A percentile compares a stretch with the other conserved stretches of the same genome.
These are phyloP conservation scores for Sturmia bella DNA, from an alignment of 2,888 invertebrate species.

Conservation along the genomic window DNA sequence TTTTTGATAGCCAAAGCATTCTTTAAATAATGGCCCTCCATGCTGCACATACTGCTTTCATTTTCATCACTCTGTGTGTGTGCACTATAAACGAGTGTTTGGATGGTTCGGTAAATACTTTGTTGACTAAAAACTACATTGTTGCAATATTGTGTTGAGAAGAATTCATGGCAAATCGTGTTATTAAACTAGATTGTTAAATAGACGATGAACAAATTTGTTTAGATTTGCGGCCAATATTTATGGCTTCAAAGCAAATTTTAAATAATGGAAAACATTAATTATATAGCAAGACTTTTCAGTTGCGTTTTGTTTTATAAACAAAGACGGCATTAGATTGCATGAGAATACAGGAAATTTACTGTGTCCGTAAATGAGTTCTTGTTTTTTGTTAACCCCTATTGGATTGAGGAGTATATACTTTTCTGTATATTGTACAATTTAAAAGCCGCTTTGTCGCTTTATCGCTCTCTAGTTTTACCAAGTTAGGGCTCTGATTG, in stretches of 20 bases:
- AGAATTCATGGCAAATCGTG: slow-evolving; percentile 47
- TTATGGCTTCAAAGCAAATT: slow-evolving; percentile 35
- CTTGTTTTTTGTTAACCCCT: no score
- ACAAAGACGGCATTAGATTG: no score
- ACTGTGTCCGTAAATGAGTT: no score
- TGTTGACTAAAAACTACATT: not conserved
- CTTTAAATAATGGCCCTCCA: no score
- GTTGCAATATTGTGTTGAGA: slow-evolving; percentile 50
- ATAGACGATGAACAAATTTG: slow-evolving; percentile 60
- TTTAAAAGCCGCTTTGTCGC: no score
- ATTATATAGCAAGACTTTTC: not conserved
- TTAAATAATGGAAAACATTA: slow-evolving; percentile 15
- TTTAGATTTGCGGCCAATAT: slow-evolving; percentile 46
- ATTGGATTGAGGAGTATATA: no score
- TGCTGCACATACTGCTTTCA: slow-evolving; percentile 30
- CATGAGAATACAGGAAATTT: no score
- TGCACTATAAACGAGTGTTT: not conserved
- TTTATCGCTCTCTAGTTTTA: no score
- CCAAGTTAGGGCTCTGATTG: no score
- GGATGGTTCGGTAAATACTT: not conserved
- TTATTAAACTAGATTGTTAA: slow-evolving; percentile 59
- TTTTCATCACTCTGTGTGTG: slow-evolving; percentile 25
- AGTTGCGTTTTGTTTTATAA: no score
- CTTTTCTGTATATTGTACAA: no score
- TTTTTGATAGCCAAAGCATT: slow-evolving; percentile 31